These are phyloP conservation scores for Uloborus diversus DNA, from an alignment of 1,140 invertebrate species.

Conservation along the genomic window DNA sequence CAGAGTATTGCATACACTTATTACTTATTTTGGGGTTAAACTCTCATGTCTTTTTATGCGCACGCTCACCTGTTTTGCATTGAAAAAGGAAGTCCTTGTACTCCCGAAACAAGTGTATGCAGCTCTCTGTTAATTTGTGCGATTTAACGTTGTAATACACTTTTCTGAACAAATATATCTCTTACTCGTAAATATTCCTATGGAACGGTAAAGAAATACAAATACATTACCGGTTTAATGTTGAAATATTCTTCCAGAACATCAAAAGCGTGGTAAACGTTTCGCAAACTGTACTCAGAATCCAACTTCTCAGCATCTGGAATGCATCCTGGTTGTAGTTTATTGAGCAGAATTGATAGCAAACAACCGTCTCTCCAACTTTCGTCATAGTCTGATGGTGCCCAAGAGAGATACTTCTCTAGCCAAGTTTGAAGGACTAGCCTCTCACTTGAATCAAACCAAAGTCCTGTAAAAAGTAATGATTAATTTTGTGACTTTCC, in stretches of 20 bases:
- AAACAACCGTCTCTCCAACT: constrained; percentile 65
- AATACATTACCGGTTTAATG: constrained; percentile 63
- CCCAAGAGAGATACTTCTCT: not conserved
- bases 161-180: too few relatives aligned
- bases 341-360: constrained; percentile 64
- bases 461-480: not conserved
- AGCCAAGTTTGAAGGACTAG: constrained; percentile 6
- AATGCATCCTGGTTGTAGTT: constrained; percentile 64
- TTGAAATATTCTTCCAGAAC: constrained; percentile 63
- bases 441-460: not conserved
- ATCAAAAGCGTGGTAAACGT: constrained; percentile 64
- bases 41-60: too few relatives aligned
- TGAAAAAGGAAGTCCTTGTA: too few relatives aligned
- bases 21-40: too few relatives aligned
- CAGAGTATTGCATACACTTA: too few relatives aligned
- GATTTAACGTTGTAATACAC: too few relatives aligned
- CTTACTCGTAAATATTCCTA: too few relatives aligned
- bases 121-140: too few relatives aligned
- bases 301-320: constrained; percentile 64
- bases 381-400: constrained; percentile 60
- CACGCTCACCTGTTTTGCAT: too few relatives aligned
- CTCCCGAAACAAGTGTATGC: too few relatives aligned
- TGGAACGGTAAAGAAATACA: too few relatives aligned
- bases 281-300: constrained; percentile 63
- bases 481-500: not conserved